Evolutionary conservation across 2,888 invertebrate species (phyloP).

Genomic region (Unio pictorum): DNA sequence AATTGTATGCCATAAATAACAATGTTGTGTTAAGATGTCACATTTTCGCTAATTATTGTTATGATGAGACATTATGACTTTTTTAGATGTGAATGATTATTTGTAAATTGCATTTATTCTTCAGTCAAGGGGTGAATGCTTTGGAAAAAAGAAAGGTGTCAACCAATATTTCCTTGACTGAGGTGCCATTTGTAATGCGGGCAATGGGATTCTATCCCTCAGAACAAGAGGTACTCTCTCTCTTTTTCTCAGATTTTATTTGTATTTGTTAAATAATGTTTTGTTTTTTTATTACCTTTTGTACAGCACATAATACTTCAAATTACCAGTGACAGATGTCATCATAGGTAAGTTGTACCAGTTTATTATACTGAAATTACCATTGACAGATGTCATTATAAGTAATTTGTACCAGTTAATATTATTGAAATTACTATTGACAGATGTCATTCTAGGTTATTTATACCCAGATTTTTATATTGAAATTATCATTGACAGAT

Average conservation of each 20-base stretch:
- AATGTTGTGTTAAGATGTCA: not conserved
- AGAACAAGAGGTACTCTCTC: conserved; percentile 78
- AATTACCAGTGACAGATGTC: too few relatives aligned
- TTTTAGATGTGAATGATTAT: not conserved
- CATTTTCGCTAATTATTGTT: not conserved
- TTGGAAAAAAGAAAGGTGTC: conserved; percentile 77
- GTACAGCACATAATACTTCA: too few relatives aligned
- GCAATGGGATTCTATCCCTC: conserved; percentile 84
- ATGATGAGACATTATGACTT: not conserved
- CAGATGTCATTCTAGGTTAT: too few relatives aligned
- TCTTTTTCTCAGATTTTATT: not conserved
- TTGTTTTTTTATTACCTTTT: not conserved
- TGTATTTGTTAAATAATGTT: not conserved
- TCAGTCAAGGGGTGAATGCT: conserved; percentile 79
- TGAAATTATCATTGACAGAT: too few relatives aligned
- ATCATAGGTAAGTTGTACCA: too few relatives aligned
- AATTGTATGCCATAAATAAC: too few relatives aligned
- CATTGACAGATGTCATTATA: too few relatives aligned
- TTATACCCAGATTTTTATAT: too few relatives aligned
- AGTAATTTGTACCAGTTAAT: too few relatives aligned
- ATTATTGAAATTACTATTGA: too few relatives aligned
- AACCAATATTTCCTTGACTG: conserved; percentile 78
- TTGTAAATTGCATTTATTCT: conserved; percentile 21
- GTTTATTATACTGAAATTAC: too few relatives aligned
- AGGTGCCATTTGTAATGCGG: conserved; percentile 82